Evolutionary conservation across 2,113 vertebrate species (phyloP).

Genomic region (Dasyornis broadbenti): DNA sequence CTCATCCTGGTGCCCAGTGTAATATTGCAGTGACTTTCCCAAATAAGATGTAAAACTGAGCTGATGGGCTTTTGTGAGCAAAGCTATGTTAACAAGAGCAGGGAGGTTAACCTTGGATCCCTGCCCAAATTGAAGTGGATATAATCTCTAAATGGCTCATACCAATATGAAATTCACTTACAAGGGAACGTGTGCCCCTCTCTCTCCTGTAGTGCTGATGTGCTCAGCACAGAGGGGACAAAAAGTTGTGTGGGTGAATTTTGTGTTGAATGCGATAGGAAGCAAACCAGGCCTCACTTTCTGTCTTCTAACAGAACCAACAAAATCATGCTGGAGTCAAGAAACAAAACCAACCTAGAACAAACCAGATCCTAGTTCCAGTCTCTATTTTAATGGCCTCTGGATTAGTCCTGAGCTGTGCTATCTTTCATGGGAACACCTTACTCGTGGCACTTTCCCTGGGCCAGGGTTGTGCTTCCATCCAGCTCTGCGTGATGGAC

Average conservation of each 20-base stretch:
- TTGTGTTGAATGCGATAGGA: neutral
- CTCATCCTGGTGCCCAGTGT: neutral
- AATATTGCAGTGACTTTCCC: neutral
- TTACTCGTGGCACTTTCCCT: accelerated
- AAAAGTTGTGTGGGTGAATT: neutral
- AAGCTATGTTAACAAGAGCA: conserved; percentile 19
- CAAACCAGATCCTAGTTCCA: neutral
- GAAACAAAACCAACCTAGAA: neutral
- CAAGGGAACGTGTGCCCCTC: neutral
- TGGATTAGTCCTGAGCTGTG: neutral
- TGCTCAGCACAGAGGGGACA: neutral
- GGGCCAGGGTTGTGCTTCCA: neutral
- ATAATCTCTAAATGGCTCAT: conserved; percentile 50
- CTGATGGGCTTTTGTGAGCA: neutral
- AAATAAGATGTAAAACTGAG: conserved; percentile 2
- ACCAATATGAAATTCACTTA: conserved; percentile 36
- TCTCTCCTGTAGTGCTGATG: neutral
- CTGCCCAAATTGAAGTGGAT: conserved; percentile 51
- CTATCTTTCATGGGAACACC: neutral
- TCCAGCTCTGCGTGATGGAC: neutral
- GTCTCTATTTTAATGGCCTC: neutral
- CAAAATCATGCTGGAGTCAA: neutral
- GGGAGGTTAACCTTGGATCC: conserved; percentile 45
- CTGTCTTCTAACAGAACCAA: neutral
- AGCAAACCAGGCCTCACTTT: neutral